phyloP scores from a whole-genome alignment of 2,797 vertebrate species.

The Lithobates sylvaticus region DNA sequence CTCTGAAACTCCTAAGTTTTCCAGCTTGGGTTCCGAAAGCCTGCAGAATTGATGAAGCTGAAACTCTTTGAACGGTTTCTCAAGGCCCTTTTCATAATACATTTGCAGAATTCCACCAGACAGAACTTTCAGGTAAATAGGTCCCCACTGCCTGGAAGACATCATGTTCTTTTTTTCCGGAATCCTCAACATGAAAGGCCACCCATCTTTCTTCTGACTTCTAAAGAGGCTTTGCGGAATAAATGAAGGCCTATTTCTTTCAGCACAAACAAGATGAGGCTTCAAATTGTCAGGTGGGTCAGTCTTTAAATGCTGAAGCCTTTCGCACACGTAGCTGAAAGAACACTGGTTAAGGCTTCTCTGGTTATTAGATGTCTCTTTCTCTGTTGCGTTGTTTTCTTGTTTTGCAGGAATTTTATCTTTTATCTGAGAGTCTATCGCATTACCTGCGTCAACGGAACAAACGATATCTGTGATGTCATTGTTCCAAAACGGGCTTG shows the following conservation, averaged over 20 bases:
- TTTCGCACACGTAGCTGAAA: constrained; percentile 88
- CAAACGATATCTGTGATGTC: constrained; percentile 72
- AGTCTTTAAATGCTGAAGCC: constrained; percentile 83
- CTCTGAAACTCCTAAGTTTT: constrained; percentile 88
- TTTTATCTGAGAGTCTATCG: constrained; percentile 76
- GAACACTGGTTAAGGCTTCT: constrained; percentile 88
- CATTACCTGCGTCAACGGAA: constrained; percentile 76
- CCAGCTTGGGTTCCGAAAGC: constrained; percentile 90
- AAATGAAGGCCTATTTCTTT: constrained; percentile 69
- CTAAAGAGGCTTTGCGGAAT: constrained; percentile 84
- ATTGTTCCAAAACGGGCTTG: constrained; percentile 90
- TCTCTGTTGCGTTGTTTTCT: constrained; percentile 56
- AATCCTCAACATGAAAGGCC: constrained; percentile 96
- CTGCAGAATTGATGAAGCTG: constrained; percentile 88
- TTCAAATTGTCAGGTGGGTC: constrained; percentile 65
- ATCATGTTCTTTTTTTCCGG: constrained; percentile 98
- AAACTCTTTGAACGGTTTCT: constrained; percentile 95
- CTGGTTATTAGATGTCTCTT: constrained; percentile 69
- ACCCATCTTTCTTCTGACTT: constrained; percentile 85
- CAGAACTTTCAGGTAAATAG: constrained; percentile 90
- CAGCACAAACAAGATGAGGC: neutral
- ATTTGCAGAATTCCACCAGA: constrained; percentile 91
- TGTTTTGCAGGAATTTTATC: constrained; percentile 64
- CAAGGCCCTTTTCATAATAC: constrained; percentile 94
- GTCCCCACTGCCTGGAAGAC: constrained; percentile 98